These are phyloP conservation scores for Drosophila kanekoi DNA, from an alignment of 2,888 invertebrate species.

Conservation along the genomic window DNA sequence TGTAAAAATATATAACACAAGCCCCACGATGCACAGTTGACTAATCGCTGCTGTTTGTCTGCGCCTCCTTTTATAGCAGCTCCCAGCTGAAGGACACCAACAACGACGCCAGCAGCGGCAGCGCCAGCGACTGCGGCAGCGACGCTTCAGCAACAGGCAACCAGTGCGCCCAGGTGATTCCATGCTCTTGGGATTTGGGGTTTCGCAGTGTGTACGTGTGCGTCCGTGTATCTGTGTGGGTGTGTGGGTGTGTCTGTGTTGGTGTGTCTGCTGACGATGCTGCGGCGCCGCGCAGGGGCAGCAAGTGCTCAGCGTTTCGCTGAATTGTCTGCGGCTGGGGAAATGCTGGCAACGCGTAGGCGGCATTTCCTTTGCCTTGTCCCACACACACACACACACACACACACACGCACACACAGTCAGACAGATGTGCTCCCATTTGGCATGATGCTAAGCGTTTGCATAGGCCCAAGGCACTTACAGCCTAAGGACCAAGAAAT, in stretches of 20 bases:
- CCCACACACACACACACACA: neutral
- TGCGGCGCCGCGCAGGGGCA: constrained; percentile 28
- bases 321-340: constrained; percentile 35
- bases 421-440: constrained; percentile 6
- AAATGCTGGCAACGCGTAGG: constrained; percentile 14
- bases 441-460: neutral
- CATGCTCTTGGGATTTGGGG: constrained; percentile 23
- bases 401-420: constrained; percentile 1
- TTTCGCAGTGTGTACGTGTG: neutral
- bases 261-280: constrained; percentile 23
- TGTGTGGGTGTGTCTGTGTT: constrained; percentile 2
- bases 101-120: constrained; percentile 32
- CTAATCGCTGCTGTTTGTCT: constrained; percentile 59
- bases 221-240: neutral
- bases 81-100: constrained; percentile 46
- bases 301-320: constrained; percentile 8
- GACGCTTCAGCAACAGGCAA: constrained; percentile 60
- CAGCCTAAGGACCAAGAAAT: neutral
- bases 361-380: constrained; percentile 21
- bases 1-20: constrained; percentile 35
- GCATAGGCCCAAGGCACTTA: neutral
- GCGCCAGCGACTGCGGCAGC: constrained; percentile 5
- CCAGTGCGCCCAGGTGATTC: constrained; percentile 53
- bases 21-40: constrained; percentile 60
- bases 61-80: constrained; percentile 62